Base-by-base conservation (phyloP, 2,888 invertebrate genomes). In the Digitonthophagus gazella region DNA sequence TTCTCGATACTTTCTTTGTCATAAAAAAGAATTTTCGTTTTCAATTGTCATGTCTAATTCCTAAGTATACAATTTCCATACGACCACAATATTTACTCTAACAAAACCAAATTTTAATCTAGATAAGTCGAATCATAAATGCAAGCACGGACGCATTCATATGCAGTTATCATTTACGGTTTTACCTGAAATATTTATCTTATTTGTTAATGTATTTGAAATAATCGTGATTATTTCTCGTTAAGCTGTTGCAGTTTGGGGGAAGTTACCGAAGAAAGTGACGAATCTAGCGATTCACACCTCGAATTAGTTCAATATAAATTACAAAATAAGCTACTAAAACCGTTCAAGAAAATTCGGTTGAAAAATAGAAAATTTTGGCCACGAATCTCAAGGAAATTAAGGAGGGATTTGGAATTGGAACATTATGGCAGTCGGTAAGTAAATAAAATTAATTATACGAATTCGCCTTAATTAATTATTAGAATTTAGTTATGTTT, bases 221-320 rank as follows among this genome's bases (percentile, higher is more conserved):
- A n/a, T n/a, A n/a, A n/a, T n/a, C n/a, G n/a, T n/a, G n/a, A n/a
- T n/a, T n/a, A n/a, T n/a, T n/a, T n/a, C n/a, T n/a, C n/a, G n/a
- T n/a, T n/a, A n/a, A n/a, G n/a, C n/a, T 61, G 61, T 61, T 61
- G 61, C 18, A 61, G 61, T 20, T 20, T 18, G n/a, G 61, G n/a
- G 4, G 61, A 61, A 2, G 18, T n/a, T 4, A n/a, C 18, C 20
- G 61, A 19, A 2, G 61, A 61, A 19, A 44, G 8, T 44, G 28
- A 5, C 28, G 61, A 61, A 18, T 61, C 61, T 8, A 61, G 61
- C 20, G 61, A 61, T 61, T 18, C 18, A 19, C n/a, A 15, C 6
- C 11, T 61, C 4, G 61, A 61, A 14, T 18, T 61, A 20, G 18
- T 61, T 19, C 61, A 61, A 20, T 19, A 61, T 19, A 61, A 19